A percentile compares a stretch with the other conserved stretches of the same genome.
Conservation (phyloP, 2,888 invertebrate genomes). For the Dexiosoma caninum region DNA sequence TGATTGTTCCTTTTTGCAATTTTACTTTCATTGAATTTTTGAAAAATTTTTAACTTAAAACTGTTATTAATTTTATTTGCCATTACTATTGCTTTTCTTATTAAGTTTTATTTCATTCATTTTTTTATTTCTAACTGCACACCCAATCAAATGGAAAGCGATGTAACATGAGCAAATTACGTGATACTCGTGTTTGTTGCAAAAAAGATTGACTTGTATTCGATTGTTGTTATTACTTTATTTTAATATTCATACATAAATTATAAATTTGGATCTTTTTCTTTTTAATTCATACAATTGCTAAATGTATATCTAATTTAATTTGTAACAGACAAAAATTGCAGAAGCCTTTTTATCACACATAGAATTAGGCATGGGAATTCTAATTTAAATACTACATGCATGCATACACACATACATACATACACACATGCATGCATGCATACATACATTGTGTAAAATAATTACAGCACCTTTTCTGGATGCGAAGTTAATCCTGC, state of each 20-base stretch:
- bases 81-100: constrained; percentile 16
- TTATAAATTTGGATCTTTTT: background rate
- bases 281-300: no score
- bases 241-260: no score
- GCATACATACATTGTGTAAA: no score
- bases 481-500: no score
- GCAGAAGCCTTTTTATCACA: no score
- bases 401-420: no score
- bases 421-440: no score
- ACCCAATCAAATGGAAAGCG: constrained; percentile 27
- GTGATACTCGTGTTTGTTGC: constrained; percentile 20
- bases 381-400: no score
- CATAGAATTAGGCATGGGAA: no score
- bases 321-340: no score
- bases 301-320: no score
- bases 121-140: constrained; percentile 5
- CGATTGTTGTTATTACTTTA: background rate
- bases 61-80: constrained; percentile 23
- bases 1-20: constrained; percentile 25
- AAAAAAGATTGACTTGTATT: constrained; percentile 16
- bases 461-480: no score
- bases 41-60: constrained; percentile 38
- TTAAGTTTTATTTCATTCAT: background rate
- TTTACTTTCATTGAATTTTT: constrained; percentile 57
- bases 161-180: constrained; percentile 42